Conservation (phyloP, 2,797 vertebrate species). For the Enteromius paludinosus region DNA sequence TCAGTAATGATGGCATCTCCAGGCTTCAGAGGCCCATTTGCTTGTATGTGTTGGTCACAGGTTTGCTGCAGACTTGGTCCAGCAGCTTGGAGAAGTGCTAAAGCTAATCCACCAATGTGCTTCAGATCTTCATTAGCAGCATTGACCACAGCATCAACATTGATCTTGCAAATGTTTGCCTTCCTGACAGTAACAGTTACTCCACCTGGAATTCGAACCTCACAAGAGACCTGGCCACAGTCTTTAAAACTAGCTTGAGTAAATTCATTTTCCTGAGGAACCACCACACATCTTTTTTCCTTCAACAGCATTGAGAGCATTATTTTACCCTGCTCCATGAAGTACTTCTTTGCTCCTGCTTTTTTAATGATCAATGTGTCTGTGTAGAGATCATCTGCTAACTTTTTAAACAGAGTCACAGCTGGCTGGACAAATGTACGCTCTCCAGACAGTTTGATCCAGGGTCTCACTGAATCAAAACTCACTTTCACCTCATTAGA, state of each 20-base stretch:
- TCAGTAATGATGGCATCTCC: slow-evolving; percentile 71
- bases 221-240: slow-evolving; percentile 30
- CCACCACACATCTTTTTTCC: slow-evolving; percentile 74
- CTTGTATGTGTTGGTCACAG: slow-evolving; percentile 69
- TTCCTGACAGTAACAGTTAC: slow-evolving; percentile 74
- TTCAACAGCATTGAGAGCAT: slow-evolving; percentile 65
- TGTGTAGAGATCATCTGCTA: slow-evolving; percentile 62
- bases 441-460: slow-evolving; percentile 78
- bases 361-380: slow-evolving; percentile 75
- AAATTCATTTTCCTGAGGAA: slow-evolving; percentile 69
- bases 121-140: slow-evolving; percentile 82
- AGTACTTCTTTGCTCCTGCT: slow-evolving; percentile 84
- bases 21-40: slow-evolving; percentile 54
- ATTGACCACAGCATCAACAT: slow-evolving; percentile 79
- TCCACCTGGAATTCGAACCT: slow-evolving; percentile 68
- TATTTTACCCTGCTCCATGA: slow-evolving; percentile 65
- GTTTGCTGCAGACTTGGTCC: slow-evolving; percentile 80
- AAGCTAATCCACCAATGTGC: slow-evolving; percentile 79
- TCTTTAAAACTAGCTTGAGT: slow-evolving; percentile 28
- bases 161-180: slow-evolving; percentile 76
- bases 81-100: slow-evolving; percentile 74
- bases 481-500: slow-evolving; percentile 60
- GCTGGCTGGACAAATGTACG: slow-evolving; percentile 71
- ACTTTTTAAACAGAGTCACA: slow-evolving; percentile 56
- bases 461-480: slow-evolving; percentile 65